phyloP scores from a whole-genome alignment of 2,888 invertebrate genomes.

The Melanchra persicariae region DNA sequence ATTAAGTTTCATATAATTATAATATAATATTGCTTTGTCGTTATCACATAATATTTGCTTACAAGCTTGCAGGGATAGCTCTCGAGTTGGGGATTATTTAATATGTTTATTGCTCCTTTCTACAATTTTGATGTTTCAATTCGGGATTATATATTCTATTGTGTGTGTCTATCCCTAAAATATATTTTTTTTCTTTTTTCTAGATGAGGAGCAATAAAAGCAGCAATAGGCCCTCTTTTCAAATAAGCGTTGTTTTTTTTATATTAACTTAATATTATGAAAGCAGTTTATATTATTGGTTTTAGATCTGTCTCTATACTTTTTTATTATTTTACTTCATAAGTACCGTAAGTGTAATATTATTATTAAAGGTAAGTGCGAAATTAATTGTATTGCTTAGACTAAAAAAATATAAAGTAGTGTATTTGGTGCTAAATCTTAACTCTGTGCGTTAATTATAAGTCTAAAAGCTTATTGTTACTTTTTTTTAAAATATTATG shows the following conservation, averaged over 20 bases:
- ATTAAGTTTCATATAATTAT: constrained; percentile 21
- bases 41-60: constrained; percentile 33
- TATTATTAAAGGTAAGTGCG: constrained; percentile 29
- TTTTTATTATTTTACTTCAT: neutral
- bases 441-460: constrained; percentile 51
- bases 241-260: neutral
- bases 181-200: neutral
- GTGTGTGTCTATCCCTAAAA: neutral
- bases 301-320: neutral
- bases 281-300: constrained; percentile 35
- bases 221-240: neutral
- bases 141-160: neutral
- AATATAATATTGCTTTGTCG: constrained; percentile 13
- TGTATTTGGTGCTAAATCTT: constrained; percentile 39
- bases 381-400: constrained; percentile 1
- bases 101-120: constrained; percentile 7
- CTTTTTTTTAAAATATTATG: constrained; percentile 33
- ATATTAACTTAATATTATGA: neutral
- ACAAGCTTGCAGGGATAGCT: constrained; percentile 22
- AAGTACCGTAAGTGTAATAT: neutral
- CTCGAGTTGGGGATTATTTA: neutral
- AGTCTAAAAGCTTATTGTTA: constrained; percentile 49
- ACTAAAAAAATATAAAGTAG: constrained; percentile 27
- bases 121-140: neutral
- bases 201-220: constrained; percentile 16